Conservation (phyloP, 2,113 vertebrate genomes). For the Syngnathus scovelli region DNA sequence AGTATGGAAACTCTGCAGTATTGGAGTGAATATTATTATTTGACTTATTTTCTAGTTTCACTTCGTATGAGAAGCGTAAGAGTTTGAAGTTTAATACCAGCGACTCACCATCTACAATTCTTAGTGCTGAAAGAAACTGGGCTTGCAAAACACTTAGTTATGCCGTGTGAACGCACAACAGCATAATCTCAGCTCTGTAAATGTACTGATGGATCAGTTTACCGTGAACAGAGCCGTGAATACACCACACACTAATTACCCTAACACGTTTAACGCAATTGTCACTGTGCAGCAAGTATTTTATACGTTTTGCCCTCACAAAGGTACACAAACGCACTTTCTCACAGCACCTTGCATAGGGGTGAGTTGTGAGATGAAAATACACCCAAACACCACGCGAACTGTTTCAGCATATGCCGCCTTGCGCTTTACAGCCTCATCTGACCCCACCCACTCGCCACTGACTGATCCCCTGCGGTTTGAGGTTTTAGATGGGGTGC, state of each 20-base stretch:
- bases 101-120: background rate
- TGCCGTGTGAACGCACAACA: background rate
- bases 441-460: conserved; percentile 42
- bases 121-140: background rate
- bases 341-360: conserved; percentile 40
- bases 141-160: background rate
- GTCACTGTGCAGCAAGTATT: too few species aligned
- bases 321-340: conserved; percentile 18
- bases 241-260: background rate
- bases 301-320: too few species aligned
- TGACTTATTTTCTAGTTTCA: background rate
- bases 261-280: background rate
- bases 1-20: background rate
- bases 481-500: conserved; percentile 46
- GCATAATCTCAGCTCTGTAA: background rate
- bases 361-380: conserved; percentile 36
- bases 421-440: conserved; percentile 33
- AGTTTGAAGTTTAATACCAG: background rate
- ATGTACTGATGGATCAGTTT: background rate
- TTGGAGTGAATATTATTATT: too few species aligned
- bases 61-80: background rate
- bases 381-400: conserved; percentile 37
- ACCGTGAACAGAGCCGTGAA: background rate
- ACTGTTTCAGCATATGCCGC: conserved; percentile 23
- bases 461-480: conserved; percentile 50